phyloP scores from a whole-genome alignment of 2,888 invertebrate genomes.

The Ceriagrion tenellum region DNA sequence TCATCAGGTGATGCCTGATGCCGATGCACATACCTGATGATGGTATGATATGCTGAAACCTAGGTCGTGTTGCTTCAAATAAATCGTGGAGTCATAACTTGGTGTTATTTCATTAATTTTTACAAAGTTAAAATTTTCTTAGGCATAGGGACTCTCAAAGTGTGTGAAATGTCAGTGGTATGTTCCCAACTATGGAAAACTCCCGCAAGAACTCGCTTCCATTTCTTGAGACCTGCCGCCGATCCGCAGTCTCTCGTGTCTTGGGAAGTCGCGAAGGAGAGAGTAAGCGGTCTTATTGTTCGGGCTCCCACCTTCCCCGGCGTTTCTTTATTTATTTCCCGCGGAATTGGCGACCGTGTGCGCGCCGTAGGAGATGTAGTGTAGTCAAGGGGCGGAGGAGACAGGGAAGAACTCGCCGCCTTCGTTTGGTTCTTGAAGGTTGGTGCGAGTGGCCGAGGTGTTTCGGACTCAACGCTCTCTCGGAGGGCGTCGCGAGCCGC shows the following conservation, averaged over 20 bases:
- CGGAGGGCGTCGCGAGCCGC: neutral
- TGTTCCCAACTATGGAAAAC: neutral
- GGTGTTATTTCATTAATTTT: too few species aligned
- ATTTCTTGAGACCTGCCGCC: neutral
- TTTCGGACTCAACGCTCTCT: neutral
- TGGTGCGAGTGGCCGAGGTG: neutral
- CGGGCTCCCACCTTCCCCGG: neutral
- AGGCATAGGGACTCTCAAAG: too few species aligned
- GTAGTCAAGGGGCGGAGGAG: too few species aligned
- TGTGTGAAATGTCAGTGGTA: too few species aligned
- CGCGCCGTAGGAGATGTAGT: neutral
- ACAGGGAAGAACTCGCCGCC: neutral
- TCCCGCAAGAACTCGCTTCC: neutral
- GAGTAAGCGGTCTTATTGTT: conserved; percentile 18
- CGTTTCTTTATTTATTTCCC: neutral
- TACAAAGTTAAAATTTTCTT: too few species aligned
- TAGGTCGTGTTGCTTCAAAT: too few species aligned
- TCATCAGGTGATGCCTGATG: too few species aligned
- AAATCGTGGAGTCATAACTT: too few species aligned
- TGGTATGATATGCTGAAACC: too few species aligned
- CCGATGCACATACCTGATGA: too few species aligned
- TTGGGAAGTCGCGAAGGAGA: neutral
- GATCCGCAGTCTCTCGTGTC: neutral
- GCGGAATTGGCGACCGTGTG: neutral
- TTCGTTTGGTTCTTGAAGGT: neutral